Percentiles rank a stretch among this genome's conserved stretches.
These are phyloP conservation scores for Apocrypta bakeri DNA, from an alignment of 1,140 invertebrate genomes.

Conservation along the genomic window DNA sequence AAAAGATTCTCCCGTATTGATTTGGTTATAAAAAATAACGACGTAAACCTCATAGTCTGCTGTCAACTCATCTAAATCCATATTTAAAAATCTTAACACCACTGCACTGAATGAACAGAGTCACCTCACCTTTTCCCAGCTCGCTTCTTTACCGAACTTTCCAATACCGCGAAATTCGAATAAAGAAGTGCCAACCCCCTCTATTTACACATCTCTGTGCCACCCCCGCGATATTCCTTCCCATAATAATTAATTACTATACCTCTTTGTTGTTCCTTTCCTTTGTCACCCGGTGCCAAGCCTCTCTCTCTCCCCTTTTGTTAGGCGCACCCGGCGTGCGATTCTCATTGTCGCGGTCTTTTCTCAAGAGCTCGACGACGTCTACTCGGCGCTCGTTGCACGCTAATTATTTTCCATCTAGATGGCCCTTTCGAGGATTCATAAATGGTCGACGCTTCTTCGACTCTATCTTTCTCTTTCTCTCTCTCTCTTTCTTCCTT, in stretches of 20 bases:
- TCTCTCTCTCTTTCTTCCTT: background rate
- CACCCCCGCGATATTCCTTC: background rate
- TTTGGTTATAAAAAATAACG: no score
- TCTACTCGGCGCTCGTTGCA: background rate
- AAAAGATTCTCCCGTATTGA: no score
- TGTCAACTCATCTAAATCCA: no score
- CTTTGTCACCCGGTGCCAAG: background rate
- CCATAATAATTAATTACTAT: conserved; percentile 27
- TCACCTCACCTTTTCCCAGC: no score
- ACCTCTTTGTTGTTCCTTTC: conserved; percentile 2
- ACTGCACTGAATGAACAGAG: no score
- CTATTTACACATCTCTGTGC: conserved; percentile 12
- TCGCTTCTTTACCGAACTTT: background rate
- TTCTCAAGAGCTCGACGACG: conserved; percentile 5
- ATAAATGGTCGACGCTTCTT: conserved; percentile 13
- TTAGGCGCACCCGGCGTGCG: background rate
- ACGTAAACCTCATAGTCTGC: no score
- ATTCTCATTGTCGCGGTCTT: background rate
- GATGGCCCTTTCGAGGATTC: conserved; percentile 34
- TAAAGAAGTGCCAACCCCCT: background rate
- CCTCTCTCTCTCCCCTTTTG: background rate
- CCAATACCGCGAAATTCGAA: background rate
- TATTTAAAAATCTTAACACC: no score
- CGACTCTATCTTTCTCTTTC: background rate
- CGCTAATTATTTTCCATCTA: conserved; percentile 38